Conservation (phyloP, 2,888 invertebrate genomes). For the Pollenia amentaria region DNA sequence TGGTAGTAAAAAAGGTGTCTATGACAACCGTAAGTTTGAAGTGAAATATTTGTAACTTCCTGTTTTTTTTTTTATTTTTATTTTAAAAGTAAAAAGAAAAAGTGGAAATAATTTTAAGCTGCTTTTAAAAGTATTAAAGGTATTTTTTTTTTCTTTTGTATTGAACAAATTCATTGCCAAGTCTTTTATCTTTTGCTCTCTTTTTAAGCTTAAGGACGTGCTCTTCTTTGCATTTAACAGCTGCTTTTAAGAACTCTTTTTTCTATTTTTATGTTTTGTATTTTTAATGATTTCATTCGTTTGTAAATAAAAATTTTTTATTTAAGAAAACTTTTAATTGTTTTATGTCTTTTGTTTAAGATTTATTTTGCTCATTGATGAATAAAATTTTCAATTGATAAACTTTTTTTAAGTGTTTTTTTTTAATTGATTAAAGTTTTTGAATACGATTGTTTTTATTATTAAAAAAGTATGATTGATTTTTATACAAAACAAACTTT, state of each 20-base stretch:
- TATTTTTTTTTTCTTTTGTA: background rate
- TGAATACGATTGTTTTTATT: background rate
- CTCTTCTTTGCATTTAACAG: conserved; percentile 29
- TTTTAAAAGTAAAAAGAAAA: background rate
- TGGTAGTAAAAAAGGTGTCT: conserved; percentile 51
- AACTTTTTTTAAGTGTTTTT: conserved; percentile 6
- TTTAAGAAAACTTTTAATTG: conserved; percentile 16
- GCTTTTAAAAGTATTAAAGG: conserved; percentile 59
- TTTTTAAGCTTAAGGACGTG: conserved; percentile 54
- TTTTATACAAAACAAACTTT: no score
- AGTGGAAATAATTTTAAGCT: conserved; percentile 44
- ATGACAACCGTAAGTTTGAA: conserved; percentile 14
- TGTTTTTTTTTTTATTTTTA: background rate
- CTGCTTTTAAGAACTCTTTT: conserved; percentile 48
- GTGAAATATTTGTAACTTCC: conserved; percentile 31
- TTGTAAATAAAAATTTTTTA: background rate
- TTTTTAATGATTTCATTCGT: conserved; percentile 10
- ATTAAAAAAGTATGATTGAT: no score
- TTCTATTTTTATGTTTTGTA: conserved; percentile 18
- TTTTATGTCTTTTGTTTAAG: background rate
- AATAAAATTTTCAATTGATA: conserved; percentile 38
- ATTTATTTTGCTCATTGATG: conserved; percentile 6
- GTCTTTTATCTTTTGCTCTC: conserved; percentile 1
- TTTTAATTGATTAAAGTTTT: conserved; percentile 7
- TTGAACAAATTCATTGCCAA: conserved; percentile 56